Base-by-base conservation (phyloP, 2,113 vertebrate species). In the Nymphicus hollandicus region DNA sequence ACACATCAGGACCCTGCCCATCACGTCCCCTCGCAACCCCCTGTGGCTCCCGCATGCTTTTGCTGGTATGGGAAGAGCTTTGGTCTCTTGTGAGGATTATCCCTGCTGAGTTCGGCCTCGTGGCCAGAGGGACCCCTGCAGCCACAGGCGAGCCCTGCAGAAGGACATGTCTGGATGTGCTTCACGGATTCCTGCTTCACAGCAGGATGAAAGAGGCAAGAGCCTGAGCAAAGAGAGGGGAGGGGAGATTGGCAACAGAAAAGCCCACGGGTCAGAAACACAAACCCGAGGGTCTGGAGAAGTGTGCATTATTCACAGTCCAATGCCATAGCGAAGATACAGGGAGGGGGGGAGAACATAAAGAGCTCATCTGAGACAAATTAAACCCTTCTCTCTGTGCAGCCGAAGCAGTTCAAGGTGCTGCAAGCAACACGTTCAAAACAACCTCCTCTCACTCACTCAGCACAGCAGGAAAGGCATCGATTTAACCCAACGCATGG, bases 41-140 rank as follows among this genome's bases (percentile, higher is more conserved):
- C 53, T 0, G 0, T 8, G 61, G 58, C 43, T 87, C 61, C 69
- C 0, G 0, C 9, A 7, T 39, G 82, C 95, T 96, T 95, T 70
- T 80, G 81, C 84, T 92, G 87, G 79, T 84, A 88, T 13, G 74
- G 47, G 70, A 97, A 97, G 90, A 95, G 74, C 94, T 96, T 96
- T 97, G 95, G 95, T 97, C 94, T 97, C 86, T 89, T 94, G 73
- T 73, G 86, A 95, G 80, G 55, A 81, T 94, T 91, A 72, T 96
- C 92, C 90, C 91, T 96, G 91, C 90, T 69, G 69, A 77, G 74
- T 68, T 91, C 4, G 0, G 53, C 39, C 76, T 82, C 1, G 0
- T 16, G 61, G 81, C 68, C 14, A 3, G 56, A 73, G 64, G 53
- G 80, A 84, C 15, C 77, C n/a, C 80, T 56, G 70, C 5, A 10